Evolutionary conservation across 2,888 invertebrate species (phyloP), one percentile per base, ranked within the genome.

Genomic region (Hyalella azteca): DNA sequence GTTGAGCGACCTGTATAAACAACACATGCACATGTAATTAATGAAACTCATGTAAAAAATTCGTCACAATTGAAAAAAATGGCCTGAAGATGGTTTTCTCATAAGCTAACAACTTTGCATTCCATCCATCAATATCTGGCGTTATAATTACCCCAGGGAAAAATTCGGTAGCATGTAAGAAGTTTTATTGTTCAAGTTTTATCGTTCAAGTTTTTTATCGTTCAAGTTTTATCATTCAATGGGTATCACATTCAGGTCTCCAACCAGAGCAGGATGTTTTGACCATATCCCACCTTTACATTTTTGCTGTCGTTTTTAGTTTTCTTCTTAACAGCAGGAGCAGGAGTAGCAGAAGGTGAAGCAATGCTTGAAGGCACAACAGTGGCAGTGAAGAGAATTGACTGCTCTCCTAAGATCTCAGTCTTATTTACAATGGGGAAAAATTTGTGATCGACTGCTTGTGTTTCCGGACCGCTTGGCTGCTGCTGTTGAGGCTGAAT

Each of bases 401-500:
- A 50, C 54, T 36, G 54, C 9, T 66, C 78, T 29, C 73, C 78
- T n/a, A 66, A 40, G 9, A 78, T 45, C 29, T 75, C 45, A 19
- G 48, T 73, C 59, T 79, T 75, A 40, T 36, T 66, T n/a, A 66
- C 36, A 22, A 66, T 66, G n/a, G 66, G 66, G 26, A 66, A 66
- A 7, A 36, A 66, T 15, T 66, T 66, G 1, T 66, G 66, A 15
- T 66, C 66, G 7, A 66, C 36, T 0, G 36, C 66, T 2, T 59
- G 59, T 0, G 59, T 3, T 13, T 66, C 66, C 5, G 39, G 2
- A 29, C 15, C 13, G 1, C 54, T 29, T 29, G 22, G 66, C 54
- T n/a, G 40, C 39, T 39, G 66, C 39, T 48, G 73, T 83, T 81
- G 66, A n/a, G 66, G 26, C 49, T 78, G 84, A 39, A 81, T 79